Conservation (phyloP, 2,797 vertebrate species). For the Acridotheres tristis region DNA sequence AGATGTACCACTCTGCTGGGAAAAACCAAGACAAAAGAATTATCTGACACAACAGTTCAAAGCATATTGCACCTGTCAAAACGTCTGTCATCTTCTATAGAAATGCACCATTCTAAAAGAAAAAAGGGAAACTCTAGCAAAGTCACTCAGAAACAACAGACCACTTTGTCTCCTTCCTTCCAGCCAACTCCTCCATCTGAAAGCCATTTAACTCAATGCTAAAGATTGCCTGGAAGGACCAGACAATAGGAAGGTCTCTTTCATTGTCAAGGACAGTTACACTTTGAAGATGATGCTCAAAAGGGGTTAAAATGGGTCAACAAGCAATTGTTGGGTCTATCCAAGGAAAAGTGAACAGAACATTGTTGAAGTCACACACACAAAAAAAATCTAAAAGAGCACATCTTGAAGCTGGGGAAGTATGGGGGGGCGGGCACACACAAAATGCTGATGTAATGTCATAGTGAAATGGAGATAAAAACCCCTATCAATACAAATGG, state of each 20-base stretch:
- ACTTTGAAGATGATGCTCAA: slow-evolving; percentile 88
- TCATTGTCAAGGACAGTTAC: slow-evolving; percentile 93
- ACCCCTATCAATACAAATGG: background rate
- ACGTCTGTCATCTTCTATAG: slow-evolving; percentile 86
- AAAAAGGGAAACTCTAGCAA: slow-evolving; percentile 83
- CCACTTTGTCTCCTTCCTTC: slow-evolving; percentile 80
- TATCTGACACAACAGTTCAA: slow-evolving; percentile 92
- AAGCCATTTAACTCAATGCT: slow-evolving; percentile 82
- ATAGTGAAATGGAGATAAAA: slow-evolving; percentile 39
- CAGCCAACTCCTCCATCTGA: slow-evolving; percentile 81
- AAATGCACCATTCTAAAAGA: slow-evolving; percentile 78
- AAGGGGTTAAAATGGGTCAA: slow-evolving; percentile 88
- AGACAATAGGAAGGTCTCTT: slow-evolving; percentile 85
- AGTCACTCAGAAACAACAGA: slow-evolving; percentile 86
- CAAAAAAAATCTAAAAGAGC: slow-evolving; percentile 71
- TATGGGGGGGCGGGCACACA: slow-evolving; percentile 24
- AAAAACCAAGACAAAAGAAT: slow-evolving; percentile 86
- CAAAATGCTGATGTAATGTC: slow-evolving; percentile 61
- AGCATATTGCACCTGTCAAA: slow-evolving; percentile 95
- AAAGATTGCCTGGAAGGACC: slow-evolving; percentile 82
- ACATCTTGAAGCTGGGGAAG: slow-evolving; percentile 69
- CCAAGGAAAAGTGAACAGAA: slow-evolving; percentile 78
- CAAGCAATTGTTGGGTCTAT: slow-evolving; percentile 79
- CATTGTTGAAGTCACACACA: slow-evolving; percentile 76
- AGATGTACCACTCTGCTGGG: slow-evolving; percentile 81